Percentiles rank a stretch among this genome's conserved stretches.
phyloP scores from a whole-genome alignment of 2,113 vertebrate species.

The Embiotoca jacksoni region DNA sequence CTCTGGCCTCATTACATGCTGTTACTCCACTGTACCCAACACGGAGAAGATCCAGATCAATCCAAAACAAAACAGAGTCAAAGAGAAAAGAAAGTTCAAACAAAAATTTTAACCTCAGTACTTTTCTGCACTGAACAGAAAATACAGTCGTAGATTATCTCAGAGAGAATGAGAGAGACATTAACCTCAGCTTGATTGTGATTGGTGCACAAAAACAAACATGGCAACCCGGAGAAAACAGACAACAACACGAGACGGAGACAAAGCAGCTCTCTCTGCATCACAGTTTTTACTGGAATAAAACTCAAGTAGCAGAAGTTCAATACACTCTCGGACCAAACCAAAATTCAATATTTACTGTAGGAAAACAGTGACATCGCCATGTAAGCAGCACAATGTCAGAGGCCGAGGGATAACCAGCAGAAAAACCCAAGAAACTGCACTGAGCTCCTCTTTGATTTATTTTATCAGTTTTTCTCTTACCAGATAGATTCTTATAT shows the following conservation, averaged over 20 bases:
- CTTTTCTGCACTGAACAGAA: background rate
- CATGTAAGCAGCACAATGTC: conserved; percentile 22
- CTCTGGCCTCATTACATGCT: conserved; percentile 49
- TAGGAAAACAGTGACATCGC: conserved; percentile 14
- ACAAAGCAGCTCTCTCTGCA: background rate
- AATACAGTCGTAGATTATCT: background rate
- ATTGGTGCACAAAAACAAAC: background rate
- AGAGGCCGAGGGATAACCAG: conserved; percentile 26
- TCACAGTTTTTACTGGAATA: background rate
- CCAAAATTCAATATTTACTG: conserved; percentile 50
- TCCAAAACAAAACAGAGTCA: background rate
- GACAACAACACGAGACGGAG: background rate
- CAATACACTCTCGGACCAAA: conserved; percentile 18
- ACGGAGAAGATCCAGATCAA: background rate
- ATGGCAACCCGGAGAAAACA: conserved; percentile 3
- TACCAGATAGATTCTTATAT: too few relatives aligned
- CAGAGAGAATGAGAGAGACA: background rate
- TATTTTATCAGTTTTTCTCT: background rate
- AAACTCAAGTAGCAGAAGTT: conserved; percentile 18
- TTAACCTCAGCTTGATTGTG: background rate
- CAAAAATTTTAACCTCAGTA: background rate
- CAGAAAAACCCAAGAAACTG: background rate
- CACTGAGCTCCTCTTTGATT: background rate
- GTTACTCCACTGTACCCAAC: background rate
- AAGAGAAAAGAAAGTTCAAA: background rate